Percentiles rank a stretch among this genome's conserved stretches.
phyloP scores from a whole-genome alignment of 2,797 vertebrate genomes.

The Pipistrellus nathusii region DNA sequence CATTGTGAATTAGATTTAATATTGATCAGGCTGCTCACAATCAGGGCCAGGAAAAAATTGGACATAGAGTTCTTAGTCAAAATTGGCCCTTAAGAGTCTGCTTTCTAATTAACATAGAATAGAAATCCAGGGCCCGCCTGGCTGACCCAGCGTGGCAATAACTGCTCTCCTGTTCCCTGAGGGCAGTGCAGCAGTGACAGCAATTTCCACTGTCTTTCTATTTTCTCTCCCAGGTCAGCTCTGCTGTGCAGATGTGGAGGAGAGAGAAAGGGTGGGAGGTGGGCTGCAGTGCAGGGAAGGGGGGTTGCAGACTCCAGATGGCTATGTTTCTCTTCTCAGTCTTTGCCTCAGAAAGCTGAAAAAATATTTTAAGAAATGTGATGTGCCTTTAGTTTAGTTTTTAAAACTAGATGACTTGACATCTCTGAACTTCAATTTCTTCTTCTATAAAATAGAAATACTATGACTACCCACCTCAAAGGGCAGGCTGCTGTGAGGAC shows the following conservation, averaged over 20 bases:
- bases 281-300: background rate
- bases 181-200: conserved; percentile 49
- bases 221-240: conserved; percentile 57
- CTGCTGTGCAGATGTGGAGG: background rate
- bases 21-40: conserved; percentile 87
- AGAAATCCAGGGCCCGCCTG: conserved; percentile 73
- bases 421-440: background rate
- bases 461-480: background rate
- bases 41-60: conserved; percentile 84
- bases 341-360: background rate
- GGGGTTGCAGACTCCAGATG: background rate
- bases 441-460: conserved; percentile 37
- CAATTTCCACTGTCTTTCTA: conserved; percentile 65
- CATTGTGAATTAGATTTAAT: conserved; percentile 88
- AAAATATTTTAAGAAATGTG: background rate
- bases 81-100: conserved; percentile 81
- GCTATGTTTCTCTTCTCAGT: background rate
- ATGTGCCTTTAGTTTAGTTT: conserved; percentile 7
- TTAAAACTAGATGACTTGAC: background rate
- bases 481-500: background rate
- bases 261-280: background rate
- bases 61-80: conserved; percentile 82
- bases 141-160: conserved; percentile 73
- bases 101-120: conserved; percentile 85
- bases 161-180: conserved; percentile 63